Evolutionary conservation across 2,888 invertebrate species (phyloP).

Genomic region (Harpagoxenus sublaevis): DNA sequence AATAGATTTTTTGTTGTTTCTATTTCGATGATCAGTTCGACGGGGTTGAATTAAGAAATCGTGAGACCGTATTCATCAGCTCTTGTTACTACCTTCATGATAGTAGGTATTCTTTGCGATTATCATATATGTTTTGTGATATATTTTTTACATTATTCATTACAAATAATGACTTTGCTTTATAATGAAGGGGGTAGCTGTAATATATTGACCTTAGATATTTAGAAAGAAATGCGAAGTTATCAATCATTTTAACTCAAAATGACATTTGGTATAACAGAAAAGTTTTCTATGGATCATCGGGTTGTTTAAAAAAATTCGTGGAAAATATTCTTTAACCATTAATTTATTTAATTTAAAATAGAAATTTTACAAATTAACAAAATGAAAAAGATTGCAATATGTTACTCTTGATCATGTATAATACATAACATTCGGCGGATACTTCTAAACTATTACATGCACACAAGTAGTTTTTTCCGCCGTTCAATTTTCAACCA

Average conservation of each 20-base stretch:
- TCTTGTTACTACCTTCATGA: conserved; percentile 45
- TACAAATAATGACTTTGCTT: background rate
- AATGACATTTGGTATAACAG: background rate
- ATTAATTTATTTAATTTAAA: background rate
- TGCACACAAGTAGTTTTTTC: conserved; percentile 34
- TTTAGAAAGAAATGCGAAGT: background rate
- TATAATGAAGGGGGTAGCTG: background rate
- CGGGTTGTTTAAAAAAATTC: background rate
- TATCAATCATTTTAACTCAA: background rate
- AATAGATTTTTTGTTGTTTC: conserved; percentile 55
- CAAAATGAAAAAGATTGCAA: background rate
- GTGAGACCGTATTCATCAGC: conserved; percentile 62
- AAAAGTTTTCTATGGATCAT: background rate
- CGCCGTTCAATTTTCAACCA: background rate
- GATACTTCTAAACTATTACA: conserved; percentile 3
- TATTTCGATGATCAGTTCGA: conserved; percentile 56
- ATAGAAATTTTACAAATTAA: background rate
- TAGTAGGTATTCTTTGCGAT: background rate
- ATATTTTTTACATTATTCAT: background rate
- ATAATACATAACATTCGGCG: background rate
- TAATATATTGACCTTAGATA: conserved; percentile 1
- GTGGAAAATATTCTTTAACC: background rate
- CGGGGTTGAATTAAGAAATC: conserved; percentile 51
- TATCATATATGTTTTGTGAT: background rate
- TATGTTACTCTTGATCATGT: background rate